These are phyloP conservation scores for Nycticebus coucang DNA, from an alignment of 2,113 vertebrate species.

Conservation along the genomic window DNA sequence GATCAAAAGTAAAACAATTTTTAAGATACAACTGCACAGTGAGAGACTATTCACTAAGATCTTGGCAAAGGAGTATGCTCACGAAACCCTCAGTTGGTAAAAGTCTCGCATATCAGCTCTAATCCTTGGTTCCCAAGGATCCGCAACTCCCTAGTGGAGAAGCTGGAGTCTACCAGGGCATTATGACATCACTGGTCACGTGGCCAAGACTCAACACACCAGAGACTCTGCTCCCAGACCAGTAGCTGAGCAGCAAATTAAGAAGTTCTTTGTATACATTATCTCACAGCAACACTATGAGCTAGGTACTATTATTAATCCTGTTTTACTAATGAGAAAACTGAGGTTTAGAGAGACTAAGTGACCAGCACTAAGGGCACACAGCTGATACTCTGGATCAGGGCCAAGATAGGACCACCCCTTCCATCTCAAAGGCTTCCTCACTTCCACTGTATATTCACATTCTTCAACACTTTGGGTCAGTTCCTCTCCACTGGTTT, in stretches of 20 bases:
- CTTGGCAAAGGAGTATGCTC: slow-evolving; percentile 51
- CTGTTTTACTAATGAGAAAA: slow-evolving; percentile 14
- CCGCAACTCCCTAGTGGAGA: not conserved
- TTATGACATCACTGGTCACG: slow-evolving; percentile 70
- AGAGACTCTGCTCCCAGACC: not conserved
- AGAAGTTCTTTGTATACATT: not conserved
- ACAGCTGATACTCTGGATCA: not conserved
- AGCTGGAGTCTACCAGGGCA: slow-evolving; percentile 11
- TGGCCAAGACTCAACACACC: not conserved
- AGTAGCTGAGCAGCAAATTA: not conserved
- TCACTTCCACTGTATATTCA: not conserved
- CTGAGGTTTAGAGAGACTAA: not conserved
- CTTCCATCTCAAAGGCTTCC: not conserved
- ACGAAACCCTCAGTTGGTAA: slow-evolving; percentile 55
- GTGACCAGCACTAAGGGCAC: not conserved
- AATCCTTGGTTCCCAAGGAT: slow-evolving; percentile 56
- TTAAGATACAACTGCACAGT: not conserved
- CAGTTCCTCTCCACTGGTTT: not conserved
- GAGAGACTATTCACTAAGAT: slow-evolving; percentile 57
- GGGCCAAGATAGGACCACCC: not conserved
- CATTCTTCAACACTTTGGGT: not conserved
- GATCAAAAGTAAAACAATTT: slow-evolving; percentile 53
- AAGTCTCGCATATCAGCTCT: slow-evolving; percentile 48
- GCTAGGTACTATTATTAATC: not conserved
- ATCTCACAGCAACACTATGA: not conserved